Percentiles rank a stretch among this genome's conserved stretches.
Evolutionary conservation across 92 coral and sea anemone species (phyloP).

Genomic region (Umimayanthus kanabou): DNA sequence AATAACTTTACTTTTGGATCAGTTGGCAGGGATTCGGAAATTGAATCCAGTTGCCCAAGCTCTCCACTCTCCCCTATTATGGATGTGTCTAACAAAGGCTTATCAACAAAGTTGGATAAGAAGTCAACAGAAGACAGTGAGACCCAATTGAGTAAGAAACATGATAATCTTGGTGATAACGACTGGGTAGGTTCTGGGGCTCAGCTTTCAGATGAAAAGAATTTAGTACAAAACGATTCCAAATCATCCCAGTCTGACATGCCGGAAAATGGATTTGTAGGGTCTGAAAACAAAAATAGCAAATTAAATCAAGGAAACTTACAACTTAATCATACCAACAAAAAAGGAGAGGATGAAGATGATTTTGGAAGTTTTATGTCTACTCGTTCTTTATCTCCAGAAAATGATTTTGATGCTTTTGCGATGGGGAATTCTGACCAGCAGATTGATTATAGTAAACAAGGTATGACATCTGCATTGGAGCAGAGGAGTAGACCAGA

Average conservation of each 20-base stretch:
- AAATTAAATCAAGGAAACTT: background rate
- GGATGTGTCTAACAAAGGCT: background rate
- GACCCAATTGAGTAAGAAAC: background rate
- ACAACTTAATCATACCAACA: background rate
- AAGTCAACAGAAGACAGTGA: background rate
- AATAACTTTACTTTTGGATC: slow-evolving; percentile 8
- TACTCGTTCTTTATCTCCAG: background rate
- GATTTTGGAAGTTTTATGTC: slow-evolving; percentile 8
- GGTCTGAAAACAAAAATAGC: background rate
- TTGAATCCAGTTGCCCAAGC: background rate
- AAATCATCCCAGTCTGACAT: background rate
- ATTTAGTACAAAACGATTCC: background rate
- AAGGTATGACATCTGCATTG: background rate
- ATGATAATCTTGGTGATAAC: background rate
- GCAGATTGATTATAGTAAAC: background rate
- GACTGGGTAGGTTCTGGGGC: background rate
- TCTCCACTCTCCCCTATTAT: background rate
- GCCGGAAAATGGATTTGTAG: background rate
- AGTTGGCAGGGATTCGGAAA: background rate
- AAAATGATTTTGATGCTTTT: background rate
- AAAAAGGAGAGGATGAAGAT: background rate
- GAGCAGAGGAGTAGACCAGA: background rate
- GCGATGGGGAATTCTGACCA: background rate
- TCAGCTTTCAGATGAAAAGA: background rate
- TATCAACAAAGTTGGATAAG: background rate